Base-by-base conservation (phyloP, 2,797 vertebrate genomes). In the Coregonus ussuriensis region DNA sequence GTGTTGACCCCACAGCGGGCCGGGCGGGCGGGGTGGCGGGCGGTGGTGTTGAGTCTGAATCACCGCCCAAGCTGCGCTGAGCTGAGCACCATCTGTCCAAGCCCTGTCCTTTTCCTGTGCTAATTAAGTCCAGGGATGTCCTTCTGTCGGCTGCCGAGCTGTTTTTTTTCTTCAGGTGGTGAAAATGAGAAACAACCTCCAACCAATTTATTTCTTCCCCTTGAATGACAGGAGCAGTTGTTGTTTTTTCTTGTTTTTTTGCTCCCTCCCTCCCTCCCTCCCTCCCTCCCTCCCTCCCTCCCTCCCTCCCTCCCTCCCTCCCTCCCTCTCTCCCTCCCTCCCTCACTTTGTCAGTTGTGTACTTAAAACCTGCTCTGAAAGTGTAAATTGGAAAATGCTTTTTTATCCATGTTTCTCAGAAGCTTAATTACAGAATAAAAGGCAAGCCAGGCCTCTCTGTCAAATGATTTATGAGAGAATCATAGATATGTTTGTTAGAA, bases 51-150 rank as follows among this genome's bases (percentile, higher is more conserved):
- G 21, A 62, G 68, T 71, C 21, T 71, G 68, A 71, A 77, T 71
- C 63, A 0, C 16, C 25, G 51, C 29, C 18, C 51, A 72, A 33
- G 16, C 68, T 69, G 71, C 66, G 51, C 79, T 29, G 74, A 51
- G 29, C 65, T 33, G 11, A 33, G 65, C 65, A 4, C 83, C 84
- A 85, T 85, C 86, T 87, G 85, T 78, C 62, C 31, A 4, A n/a
- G 53, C 56, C 67, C 75, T 79, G 74, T 80, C 83, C 86, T 80
- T 74, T 86, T 89, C 82, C 84, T 81, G 80, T 76, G 81, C 79
- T 84, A 89, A 89, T 86, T 82, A 85, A 82, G 86, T 81, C 82
- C 82, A 76, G 79, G 68, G 81, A 78, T 79, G 78, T 78, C 80
- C 80, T 74, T 80, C 77, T 83, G 79, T 62, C 68, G 35, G 29